phyloP scores from a whole-genome alignment of 1,140 invertebrate species.

The Galleria mellonella region DNA sequence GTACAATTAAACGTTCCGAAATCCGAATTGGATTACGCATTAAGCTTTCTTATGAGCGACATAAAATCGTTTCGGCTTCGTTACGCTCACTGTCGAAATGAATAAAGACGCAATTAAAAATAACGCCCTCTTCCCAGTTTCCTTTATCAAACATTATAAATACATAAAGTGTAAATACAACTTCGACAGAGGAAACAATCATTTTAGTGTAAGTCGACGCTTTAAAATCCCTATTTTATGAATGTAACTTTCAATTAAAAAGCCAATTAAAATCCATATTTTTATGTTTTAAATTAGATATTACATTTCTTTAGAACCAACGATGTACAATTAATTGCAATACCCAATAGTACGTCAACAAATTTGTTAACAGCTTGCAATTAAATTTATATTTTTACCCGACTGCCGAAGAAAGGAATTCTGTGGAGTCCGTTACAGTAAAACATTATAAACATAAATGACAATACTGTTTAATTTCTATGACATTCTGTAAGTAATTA shows the following conservation, averaged over 20 bases:
- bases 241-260: constrained; percentile 10
- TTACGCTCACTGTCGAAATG: constrained; percentile 26
- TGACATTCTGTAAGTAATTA: too few relatives aligned
- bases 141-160: constrained; percentile 7
- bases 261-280: too few relatives aligned
- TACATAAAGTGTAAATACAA: constrained; percentile 8
- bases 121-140: constrained; percentile 19
- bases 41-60: constrained; percentile 36
- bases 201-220: constrained; percentile 5
- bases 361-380: too few relatives aligned
- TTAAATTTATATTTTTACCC: too few relatives aligned
- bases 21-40: constrained; percentile 40
- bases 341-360: too few relatives aligned
- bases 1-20: constrained; percentile 41
- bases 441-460: too few relatives aligned
- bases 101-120: constrained; percentile 48
- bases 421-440: too few relatives aligned
- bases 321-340: too few relatives aligned
- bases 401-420: too few relatives aligned
- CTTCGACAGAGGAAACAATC: constrained; percentile 20
- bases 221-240: constrained; percentile 11
- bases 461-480: too few relatives aligned
- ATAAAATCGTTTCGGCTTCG: constrained; percentile 43
- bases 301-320: too few relatives aligned
- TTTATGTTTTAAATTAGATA: too few relatives aligned